Evolutionary conservation across 2,888 invertebrate species (phyloP), one percentile per base, ranked within the genome.

Genomic region (Pinctada fucata): DNA sequence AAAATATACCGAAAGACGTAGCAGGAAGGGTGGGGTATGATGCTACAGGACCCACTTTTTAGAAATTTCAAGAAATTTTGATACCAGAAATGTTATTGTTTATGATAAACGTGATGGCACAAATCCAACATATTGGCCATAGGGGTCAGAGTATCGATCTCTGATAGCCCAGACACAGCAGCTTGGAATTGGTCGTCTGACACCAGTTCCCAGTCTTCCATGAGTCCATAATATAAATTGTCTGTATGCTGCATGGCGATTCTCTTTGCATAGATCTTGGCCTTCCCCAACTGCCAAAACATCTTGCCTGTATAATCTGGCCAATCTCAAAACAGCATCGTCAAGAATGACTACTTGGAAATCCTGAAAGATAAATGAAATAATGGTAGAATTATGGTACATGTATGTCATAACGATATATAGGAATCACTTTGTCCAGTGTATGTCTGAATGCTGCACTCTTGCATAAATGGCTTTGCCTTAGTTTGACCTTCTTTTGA

Each of bases 101-200:
- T 6, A 10, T 47, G 13, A 8, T 13, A 50, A n/a, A n/a, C 16
- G 13, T 6, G 70, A 70, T 50, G 13, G 50, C 13, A 70, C n/a
- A 51, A 51, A 70, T 8, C 51, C 70, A 13, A 50, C 50, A 70
- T 70, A 70, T 70, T 70, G 70, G 2, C 70, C 70, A 51, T 70
- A 51, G 10, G n/a, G 48, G 51, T 70, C 70, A 10, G 70, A 49
- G 49, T 49, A 70, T 49, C 50, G 48, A 49, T 70, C 51, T 47
- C 70, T 70, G 5, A 70, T 70, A 13, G 50, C 51, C 70, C 70
- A 70, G 8, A 70, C 51, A 51, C 70, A 70, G 47, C 70, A 51
- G 50, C 70, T 51, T 3, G 70, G 70, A 13, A 70, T 70, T 3
- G 16, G 10, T 3, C 3, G 2, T 2, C 70, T 16, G 3, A 70